Base-by-base conservation (phyloP, 2,797 vertebrate species). In the Lutjanus argentimaculatus region DNA sequence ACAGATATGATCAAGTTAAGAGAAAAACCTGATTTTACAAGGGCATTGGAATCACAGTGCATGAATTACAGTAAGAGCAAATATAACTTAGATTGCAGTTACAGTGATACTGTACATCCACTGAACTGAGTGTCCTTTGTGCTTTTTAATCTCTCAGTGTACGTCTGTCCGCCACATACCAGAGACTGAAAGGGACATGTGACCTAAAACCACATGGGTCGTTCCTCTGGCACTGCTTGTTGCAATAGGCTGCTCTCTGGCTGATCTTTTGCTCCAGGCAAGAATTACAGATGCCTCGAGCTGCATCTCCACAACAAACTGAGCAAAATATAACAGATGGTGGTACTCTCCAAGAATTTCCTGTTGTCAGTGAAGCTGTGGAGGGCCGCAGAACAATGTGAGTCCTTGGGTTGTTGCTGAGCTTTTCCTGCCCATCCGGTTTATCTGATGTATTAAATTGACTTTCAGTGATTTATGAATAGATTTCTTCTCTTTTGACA, bases 121-220 rank as follows among this genome's bases (percentile, higher is more conserved):
- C 17, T 56, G 43, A 80, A 69, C 61, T 30, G 48, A 1, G 25
- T 42, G 70, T 62, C 77, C 83, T 80, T 68, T 67, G 52, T 46
- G 30, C 21, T 68, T 80, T 82, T 75, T 83, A 83, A 86, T 77
- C 67, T 80, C 55, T 57, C 57, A 16, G 43, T 42, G 36, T 52
- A 25, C 9, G 59, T 79, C 57, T 70, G 48, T 58, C 68, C 16
- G 51, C 78, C 69, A 67, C 89, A 92, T 93, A 89, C 69, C 93
- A 80, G 67, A 85, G 82, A 21, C 49, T n/a, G n/a, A n/a, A n/a
- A n/a, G 21, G 73, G 65, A 69, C 91, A 93, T 92, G 87, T 93
- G 89, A 93, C 81, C 78, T 42, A 10, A 77, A 87, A 70, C 86
- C 81, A 65, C 89, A 76, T 59, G 70, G 71, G 52, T 63, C 80